Base-by-base conservation (phyloP, 2,888 invertebrate genomes). In the Drosophila kambysellisi region DNA sequence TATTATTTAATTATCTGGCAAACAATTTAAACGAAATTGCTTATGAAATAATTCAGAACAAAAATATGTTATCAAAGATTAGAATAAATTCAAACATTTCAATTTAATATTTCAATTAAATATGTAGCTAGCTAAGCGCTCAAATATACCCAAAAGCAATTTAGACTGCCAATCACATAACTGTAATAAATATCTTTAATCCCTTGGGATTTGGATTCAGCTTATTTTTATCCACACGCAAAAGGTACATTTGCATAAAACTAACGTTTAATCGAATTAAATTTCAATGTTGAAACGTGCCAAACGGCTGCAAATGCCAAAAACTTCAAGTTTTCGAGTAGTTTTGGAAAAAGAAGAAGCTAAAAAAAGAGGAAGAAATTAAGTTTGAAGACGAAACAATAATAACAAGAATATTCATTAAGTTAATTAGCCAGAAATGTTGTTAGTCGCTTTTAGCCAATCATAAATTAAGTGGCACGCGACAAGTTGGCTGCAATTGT, bases 401-500 rank as follows among this genome's bases (percentile, higher is more conserved):
- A 37, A 9, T 35, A 53, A 56, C 56, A 68, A 53, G 39, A 74
- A 58, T 20, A 54, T 37, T 62, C 29, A 71, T 71, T 75, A 46
- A 51, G 51, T 65, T 64, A 66, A 79, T 79, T 79, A 72, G 51
- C 48, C 62, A 32, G 67, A 57, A 82, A 74, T 74, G 70, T 60
- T 70, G 69, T 41, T 39, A 57, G 64, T 68, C 61, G 58, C 74
- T 43, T 41, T 68, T 68, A 73, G 76, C 73, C 72, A 77, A 77
- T 81, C 74, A 87, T 77, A 77, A 86, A 81, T 79, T 76, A 77
- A 72, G 12, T 25, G 4, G 75, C 84, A 70, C 76, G 76, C 81
- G 87, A 87, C 89, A 87, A 88, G 82, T 81, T 80, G 70, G 74
- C 66, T 43, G 67, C 30, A 9, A 15, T 30, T 39, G 25, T 37